Evolutionary conservation across 2,113 vertebrate genomes (phyloP).

Genomic region (Calidris pygmaea): DNA sequence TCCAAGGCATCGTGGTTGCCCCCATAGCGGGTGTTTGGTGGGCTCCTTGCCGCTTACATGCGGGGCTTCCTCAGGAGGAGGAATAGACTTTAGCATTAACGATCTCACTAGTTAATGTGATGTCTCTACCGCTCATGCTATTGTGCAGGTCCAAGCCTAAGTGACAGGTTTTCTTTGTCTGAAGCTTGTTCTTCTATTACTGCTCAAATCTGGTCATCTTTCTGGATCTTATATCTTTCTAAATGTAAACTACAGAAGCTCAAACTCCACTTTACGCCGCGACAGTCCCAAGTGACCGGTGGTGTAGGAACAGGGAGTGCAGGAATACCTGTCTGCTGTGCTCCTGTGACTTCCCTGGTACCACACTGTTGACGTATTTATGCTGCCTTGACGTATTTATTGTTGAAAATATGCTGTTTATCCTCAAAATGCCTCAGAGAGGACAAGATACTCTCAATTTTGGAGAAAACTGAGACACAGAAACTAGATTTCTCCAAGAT

Average conservation of each 20-base stretch:
- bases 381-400: background rate
- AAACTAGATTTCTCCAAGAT: background rate
- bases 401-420: background rate
- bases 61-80: fast-evolving
- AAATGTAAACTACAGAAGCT: background rate
- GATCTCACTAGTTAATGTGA: background rate
- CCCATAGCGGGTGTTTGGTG: fast-evolving
- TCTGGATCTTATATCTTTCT: background rate
- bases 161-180: background rate
- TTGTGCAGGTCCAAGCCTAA: fast-evolving
- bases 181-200: background rate
- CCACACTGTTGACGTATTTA: background rate
- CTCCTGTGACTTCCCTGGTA: background rate
- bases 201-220: background rate
- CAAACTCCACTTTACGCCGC: fast-evolving
- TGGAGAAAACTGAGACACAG: background rate
- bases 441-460: fast-evolving
- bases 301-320: background rate
- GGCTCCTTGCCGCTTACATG: fast-evolving
- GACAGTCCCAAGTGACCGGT: fast-evolving
- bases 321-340: background rate
- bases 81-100: fast-evolving
- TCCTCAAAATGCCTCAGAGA: background rate
- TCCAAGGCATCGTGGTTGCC: fast-evolving
- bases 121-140: fast-evolving